A percentile compares a stretch with the other conserved stretches of the same genome.
Conservation (phyloP, 2,888 invertebrate genomes). For the Pristionchus japonicus region DNA sequence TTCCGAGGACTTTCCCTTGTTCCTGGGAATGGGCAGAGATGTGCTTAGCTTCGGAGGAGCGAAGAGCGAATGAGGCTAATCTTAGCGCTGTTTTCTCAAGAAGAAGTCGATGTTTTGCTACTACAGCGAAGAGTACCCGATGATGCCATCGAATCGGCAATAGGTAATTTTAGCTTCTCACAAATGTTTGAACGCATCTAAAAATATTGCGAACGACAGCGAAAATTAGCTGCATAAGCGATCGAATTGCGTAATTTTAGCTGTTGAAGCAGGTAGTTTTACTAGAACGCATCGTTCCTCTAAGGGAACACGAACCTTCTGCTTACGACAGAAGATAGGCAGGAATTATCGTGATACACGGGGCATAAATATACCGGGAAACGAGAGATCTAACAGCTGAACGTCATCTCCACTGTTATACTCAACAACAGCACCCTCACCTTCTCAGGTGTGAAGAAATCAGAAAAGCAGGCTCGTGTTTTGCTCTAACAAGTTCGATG, state of each 20-base stretch:
- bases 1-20: neutral
- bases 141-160: neutral
- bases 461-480: neutral
- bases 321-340: neutral
- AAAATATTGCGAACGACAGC: no score
- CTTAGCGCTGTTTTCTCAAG: neutral
- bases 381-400: neutral
- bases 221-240: no score
- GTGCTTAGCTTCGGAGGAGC: neutral
- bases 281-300: neutral
- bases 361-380: neutral
- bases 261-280: no score
- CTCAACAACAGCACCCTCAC: neutral
- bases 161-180: no score
- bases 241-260: no score
- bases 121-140: neutral
- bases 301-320: neutral
- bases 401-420: neutral
- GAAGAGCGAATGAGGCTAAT: slow-evolving; percentile 5
- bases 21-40: neutral
- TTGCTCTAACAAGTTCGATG: neutral
- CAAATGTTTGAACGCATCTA: no score
- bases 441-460: neutral
- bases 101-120: neutral
- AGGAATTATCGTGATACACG: neutral